Percentiles rank a stretch among this genome's conserved stretches.
phyloP scores from a whole-genome alignment of 2,113 vertebrate species.

The Tichodroma muraria region DNA sequence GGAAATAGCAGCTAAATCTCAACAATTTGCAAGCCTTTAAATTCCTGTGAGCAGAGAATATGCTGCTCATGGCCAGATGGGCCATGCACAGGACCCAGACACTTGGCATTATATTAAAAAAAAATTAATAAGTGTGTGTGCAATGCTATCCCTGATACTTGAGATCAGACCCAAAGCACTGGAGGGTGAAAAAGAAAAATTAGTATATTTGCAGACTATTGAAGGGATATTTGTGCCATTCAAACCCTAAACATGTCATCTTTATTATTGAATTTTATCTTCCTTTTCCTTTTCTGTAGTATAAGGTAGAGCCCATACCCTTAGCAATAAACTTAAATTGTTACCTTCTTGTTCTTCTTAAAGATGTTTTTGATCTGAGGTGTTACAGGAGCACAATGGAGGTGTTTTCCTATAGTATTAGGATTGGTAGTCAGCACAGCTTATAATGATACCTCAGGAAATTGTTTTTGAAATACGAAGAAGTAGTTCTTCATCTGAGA shows the following conservation, averaged over 20 bases:
- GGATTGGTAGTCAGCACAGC: not conserved
- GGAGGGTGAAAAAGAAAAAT: not conserved
- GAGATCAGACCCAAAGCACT: not conserved
- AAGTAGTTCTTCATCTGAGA: not conserved
- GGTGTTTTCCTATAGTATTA: not conserved
- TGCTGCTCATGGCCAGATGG: not conserved
- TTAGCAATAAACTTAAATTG: not conserved
- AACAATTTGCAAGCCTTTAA: not conserved
- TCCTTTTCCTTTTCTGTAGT: not conserved
- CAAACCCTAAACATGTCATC: not conserved
- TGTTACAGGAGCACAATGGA: not conserved
- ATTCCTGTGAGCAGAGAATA: not conserved
- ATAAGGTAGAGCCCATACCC: not conserved
- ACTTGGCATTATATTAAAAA: not conserved
- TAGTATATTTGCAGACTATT: not conserved
- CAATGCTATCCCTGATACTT: not conserved
- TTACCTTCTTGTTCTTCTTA: not conserved
- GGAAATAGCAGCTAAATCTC: not conserved
- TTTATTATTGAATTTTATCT: not conserved
- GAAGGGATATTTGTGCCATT: not conserved
- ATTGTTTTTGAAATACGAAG: not conserved
- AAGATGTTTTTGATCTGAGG: not conserved
- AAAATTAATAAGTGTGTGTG: rapidly evolving
- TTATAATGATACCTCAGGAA: not conserved
- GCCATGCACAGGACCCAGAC: not conserved